phyloP scores from a whole-genome alignment of 2,113 vertebrate species.

The Catharus minimus region DNA sequence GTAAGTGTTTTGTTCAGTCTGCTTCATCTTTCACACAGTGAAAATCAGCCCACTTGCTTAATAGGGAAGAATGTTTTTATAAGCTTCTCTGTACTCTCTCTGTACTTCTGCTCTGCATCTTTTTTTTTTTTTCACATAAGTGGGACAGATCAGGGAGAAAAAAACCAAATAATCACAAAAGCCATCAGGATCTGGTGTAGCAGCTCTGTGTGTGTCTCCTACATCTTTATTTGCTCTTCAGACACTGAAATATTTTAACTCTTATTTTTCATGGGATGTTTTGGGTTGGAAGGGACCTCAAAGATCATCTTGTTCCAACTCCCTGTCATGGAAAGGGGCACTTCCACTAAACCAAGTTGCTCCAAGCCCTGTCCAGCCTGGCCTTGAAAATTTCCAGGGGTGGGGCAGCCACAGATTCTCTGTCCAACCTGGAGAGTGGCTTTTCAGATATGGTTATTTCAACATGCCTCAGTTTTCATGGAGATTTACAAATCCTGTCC shows the following conservation, averaged over 20 bases:
- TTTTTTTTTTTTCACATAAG: neutral
- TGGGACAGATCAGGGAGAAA: neutral
- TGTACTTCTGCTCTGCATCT: neutral
- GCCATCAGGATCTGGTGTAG: neutral
- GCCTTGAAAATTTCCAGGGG: neutral
- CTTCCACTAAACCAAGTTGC: neutral
- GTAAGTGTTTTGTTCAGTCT: neutral
- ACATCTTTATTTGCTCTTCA: neutral
- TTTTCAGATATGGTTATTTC: neutral
- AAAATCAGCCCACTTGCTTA: slow-evolving; percentile 28
- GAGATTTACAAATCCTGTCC: neutral
- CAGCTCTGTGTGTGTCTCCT: neutral
- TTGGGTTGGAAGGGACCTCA: neutral
- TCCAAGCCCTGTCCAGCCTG: neutral
- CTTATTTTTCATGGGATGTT: neutral
- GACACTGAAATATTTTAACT: neutral
- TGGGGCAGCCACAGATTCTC: neutral
- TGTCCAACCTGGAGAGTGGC: neutral
- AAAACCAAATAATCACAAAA: neutral
- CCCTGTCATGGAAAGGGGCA: neutral
- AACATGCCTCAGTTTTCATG: neutral
- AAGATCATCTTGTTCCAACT: neutral
- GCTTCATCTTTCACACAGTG: neutral
- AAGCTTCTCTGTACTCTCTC: neutral
- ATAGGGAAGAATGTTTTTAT: neutral